Conservation (phyloP, 2,888 invertebrate genomes). For the Agrotis ipsilon region DNA sequence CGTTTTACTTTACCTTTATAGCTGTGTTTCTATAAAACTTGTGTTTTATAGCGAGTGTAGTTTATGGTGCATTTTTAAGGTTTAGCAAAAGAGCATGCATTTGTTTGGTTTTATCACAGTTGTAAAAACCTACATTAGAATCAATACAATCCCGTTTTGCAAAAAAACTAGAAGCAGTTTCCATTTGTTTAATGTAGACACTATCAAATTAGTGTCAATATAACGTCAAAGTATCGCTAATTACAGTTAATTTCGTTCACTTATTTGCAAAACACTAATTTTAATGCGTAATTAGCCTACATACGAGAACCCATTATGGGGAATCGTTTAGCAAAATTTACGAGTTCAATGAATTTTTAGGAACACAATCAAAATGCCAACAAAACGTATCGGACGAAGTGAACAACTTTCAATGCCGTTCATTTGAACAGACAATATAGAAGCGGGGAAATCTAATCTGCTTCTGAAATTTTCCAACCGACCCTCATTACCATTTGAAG, state of each 20-base stretch:
- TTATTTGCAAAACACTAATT: constrained; percentile 21
- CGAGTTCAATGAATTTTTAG: constrained; percentile 44
- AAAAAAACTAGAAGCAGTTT: not conserved
- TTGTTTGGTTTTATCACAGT: not conserved
- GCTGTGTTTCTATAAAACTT: not conserved
- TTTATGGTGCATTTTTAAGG: not conserved
- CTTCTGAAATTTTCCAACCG: constrained; percentile 83
- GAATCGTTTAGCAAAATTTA: constrained; percentile 30
- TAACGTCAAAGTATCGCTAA: constrained; percentile 15
- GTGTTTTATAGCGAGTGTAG: not conserved
- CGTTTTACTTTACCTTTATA: constrained; percentile 19
- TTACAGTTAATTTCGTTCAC: constrained; percentile 27
- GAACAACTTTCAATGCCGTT: constrained; percentile 70
- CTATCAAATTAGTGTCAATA: constrained; percentile 17
- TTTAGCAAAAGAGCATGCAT: not conserved
- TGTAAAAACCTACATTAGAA: not conserved
- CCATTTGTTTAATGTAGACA: not conserved
- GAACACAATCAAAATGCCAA: constrained; percentile 46
- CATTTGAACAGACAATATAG: constrained; percentile 77
- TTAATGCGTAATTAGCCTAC: constrained; percentile 35
- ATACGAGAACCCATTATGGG: constrained; percentile 21
- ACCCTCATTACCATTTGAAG: constrained; percentile 87
- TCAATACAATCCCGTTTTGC: not conserved
- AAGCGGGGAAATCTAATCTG: constrained; percentile 82
- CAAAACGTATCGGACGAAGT: constrained; percentile 62